Conservation (phyloP, 2,113 vertebrate genomes). For the Benitochromis conjunctus region DNA sequence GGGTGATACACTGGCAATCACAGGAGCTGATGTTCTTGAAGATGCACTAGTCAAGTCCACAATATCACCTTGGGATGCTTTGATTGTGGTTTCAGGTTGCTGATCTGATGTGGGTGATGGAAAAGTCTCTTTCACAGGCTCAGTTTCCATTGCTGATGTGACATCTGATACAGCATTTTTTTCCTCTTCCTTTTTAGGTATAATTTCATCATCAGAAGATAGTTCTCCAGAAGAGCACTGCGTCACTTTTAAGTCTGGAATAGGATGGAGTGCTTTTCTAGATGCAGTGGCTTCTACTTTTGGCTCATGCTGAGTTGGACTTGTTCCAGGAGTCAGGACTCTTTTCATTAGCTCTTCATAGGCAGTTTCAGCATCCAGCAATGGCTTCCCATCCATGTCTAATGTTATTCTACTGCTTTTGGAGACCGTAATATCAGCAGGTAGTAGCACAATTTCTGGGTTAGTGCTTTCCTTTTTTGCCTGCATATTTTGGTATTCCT, state of each 20-base stretch:
- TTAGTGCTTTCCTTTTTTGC: conserved; percentile 72
- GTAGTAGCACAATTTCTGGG: conserved; percentile 84
- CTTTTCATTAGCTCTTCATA: conserved; percentile 93
- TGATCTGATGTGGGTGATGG: conserved; percentile 18
- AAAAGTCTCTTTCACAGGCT: conserved; percentile 8
- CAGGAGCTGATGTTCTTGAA: conserved; percentile 36
- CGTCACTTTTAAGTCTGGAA: conserved; percentile 96
- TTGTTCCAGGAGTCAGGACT: conserved; percentile 83
- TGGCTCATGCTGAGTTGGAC: conserved; percentile 78
- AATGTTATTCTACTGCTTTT: conserved; percentile 72
- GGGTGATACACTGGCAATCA: conserved; percentile 60
- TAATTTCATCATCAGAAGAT: conserved; percentile 86
- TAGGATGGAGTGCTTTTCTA: conserved; percentile 81
- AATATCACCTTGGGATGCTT: conserved; percentile 36
- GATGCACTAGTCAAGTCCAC: conserved; percentile 62
- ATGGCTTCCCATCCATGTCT: conserved; percentile 80
- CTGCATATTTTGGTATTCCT: conserved; percentile 80
- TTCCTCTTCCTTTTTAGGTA: conserved; percentile 72
- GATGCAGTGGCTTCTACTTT: conserved; percentile 61
- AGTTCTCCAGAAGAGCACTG: conserved; percentile 93
- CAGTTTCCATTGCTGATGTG: conserved; percentile 30
- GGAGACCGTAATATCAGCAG: conserved; percentile 77
- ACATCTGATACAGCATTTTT: conserved; percentile 64
- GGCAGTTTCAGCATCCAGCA: conserved; percentile 88
- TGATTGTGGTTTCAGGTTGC: background rate